phyloP scores from a whole-genome alignment of 2,113 vertebrate genomes.

The Conger conger region DNA sequence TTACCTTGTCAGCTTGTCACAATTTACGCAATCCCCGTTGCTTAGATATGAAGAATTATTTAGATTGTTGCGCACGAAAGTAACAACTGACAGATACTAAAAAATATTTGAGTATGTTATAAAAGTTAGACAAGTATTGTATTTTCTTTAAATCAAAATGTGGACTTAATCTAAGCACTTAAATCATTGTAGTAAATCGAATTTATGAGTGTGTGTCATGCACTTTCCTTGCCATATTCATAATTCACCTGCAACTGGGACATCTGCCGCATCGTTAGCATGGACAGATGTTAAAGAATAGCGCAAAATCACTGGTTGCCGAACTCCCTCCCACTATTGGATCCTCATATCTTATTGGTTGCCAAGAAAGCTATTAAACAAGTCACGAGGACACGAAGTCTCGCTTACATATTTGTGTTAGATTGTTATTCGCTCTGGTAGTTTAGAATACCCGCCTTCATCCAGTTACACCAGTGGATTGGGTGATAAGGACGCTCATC shows the following conservation, averaged over 20 bases:
- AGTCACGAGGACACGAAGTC: constrained; percentile 18
- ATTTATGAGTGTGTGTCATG: neutral
- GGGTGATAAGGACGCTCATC: constrained; percentile 61
- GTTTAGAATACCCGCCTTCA: constrained; percentile 52
- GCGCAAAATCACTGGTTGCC: constrained; percentile 7
- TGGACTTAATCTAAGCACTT: neutral
- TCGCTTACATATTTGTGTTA: constrained; percentile 10
- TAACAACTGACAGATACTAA: neutral
- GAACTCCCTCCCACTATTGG: constrained; percentile 18
- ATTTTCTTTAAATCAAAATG: neutral
- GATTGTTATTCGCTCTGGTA: constrained; percentile 28
- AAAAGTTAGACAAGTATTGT: neutral
- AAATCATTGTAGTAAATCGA: neutral
- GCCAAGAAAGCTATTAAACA: constrained; percentile 22
- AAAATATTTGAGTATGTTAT: neutral
- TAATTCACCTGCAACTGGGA: neutral
- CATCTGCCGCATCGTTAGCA: neutral
- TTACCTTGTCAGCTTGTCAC: neutral
- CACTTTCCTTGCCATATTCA: neutral
- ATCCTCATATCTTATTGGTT: constrained; percentile 26
- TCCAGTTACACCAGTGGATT: constrained; percentile 47
- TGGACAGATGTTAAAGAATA: constrained; percentile 16
- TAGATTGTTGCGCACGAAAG: neutral
- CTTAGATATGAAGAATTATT: neutral
- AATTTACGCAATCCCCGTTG: neutral